Evolutionary conservation across 2,797 vertebrate species (phyloP).

Genomic region (Rhabdophis nuchalis): DNA sequence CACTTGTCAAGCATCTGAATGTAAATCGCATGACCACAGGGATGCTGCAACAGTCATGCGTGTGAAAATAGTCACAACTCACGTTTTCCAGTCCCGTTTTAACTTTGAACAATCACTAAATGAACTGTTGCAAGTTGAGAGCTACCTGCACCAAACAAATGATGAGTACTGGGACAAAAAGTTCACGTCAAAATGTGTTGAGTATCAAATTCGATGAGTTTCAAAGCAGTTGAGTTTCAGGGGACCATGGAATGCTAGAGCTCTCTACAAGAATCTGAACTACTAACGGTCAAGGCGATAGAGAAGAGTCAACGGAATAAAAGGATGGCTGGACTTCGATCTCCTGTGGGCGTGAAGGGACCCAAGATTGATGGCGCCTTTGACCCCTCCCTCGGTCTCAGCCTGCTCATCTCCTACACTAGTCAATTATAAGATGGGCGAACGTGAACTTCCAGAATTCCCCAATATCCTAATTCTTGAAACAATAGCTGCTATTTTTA

Average conservation of each 20-base stretch:
- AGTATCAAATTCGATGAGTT: no score
- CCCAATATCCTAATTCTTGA: not conserved
- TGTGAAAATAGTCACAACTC: no score
- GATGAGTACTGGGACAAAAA: no score
- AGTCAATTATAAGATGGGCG: not conserved
- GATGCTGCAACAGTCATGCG: no score
- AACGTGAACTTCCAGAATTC: not conserved
- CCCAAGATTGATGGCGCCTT: not conserved
- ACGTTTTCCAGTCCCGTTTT: no score
- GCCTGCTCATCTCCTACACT: not conserved
- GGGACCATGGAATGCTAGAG: not conserved
- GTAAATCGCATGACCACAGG: no score
- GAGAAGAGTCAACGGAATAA: not conserved
- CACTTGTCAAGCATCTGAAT: no score
- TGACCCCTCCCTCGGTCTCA: not conserved
- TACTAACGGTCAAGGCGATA: not conserved
- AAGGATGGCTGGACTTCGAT: not conserved
- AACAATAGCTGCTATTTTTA: not conserved
- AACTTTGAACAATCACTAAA: no score
- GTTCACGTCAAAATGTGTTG: no score
- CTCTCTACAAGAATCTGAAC: not conserved
- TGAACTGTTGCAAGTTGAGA: no score
- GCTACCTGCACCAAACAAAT: no score
- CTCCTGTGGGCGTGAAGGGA: not conserved
- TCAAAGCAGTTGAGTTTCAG: no score